Conservation (phyloP, 2,113 vertebrate genomes). For the Oreochromis tanganicae region DNA sequence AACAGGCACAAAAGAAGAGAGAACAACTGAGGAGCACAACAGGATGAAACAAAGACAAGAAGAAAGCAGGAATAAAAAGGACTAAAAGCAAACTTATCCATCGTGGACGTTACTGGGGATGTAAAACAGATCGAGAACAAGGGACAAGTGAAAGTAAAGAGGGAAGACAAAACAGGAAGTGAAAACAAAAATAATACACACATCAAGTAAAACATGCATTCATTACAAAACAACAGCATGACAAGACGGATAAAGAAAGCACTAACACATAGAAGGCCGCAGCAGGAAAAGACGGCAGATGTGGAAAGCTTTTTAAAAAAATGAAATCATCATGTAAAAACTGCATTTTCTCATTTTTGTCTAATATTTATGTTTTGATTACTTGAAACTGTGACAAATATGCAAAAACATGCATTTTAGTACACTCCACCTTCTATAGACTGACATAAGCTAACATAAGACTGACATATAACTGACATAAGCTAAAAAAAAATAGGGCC, state of each 20-base stretch:
- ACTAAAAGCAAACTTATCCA: background rate
- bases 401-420: background rate
- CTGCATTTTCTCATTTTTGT: background rate
- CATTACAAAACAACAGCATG: background rate
- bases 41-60: background rate
- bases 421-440: rapidly evolving
- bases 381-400: background rate
- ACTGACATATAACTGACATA: too few relatives aligned
- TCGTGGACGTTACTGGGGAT: background rate
- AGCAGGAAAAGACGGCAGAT: background rate
- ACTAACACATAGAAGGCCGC: rapidly evolving
- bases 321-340: background rate
- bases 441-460: too few relatives aligned
- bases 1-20: background rate
- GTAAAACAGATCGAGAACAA: background rate
- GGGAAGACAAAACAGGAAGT: background rate
- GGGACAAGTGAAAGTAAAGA: background rate
- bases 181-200: background rate
- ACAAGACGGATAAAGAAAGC: background rate
- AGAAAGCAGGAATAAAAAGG: background rate
- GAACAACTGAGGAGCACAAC: background rate
- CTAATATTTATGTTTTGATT: background rate
- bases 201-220: background rate
- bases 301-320: rapidly evolving
- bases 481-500: background rate